phyloP scores from a whole-genome alignment of 2,113 vertebrate species.

The Meles meles region DNA sequence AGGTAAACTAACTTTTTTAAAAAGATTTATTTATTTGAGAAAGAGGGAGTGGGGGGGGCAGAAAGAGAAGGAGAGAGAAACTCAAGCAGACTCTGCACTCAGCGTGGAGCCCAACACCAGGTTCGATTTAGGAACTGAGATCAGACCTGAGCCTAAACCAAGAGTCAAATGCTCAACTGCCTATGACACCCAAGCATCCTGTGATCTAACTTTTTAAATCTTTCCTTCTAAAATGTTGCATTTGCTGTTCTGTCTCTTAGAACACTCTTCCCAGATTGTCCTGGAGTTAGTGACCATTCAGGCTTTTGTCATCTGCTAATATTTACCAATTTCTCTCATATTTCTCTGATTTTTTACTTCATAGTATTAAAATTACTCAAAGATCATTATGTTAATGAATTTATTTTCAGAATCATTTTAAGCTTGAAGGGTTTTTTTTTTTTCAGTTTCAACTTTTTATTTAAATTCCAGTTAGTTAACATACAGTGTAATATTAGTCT shows the following conservation, averaged over 20 bases:
- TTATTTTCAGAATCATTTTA: background rate
- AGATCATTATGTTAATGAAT: background rate
- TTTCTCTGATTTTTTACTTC: background rate
- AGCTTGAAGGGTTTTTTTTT: background rate
- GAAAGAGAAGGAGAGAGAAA: background rate
- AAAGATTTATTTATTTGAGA: background rate
- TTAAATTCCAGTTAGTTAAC: background rate
- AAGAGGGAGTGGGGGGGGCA: background rate
- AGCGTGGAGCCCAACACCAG: background rate
- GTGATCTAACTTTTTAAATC: background rate
- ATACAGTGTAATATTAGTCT: background rate
- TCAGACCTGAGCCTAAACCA: background rate
- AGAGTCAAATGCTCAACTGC: background rate
- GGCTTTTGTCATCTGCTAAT: background rate
- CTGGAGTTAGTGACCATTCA: background rate
- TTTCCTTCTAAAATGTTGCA: background rate
- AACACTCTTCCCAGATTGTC: background rate
- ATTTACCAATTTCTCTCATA: background rate
- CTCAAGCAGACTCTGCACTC: background rate
- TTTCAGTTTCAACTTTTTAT: background rate
- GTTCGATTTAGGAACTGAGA: background rate
- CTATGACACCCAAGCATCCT: background rate
- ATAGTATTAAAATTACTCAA: background rate
- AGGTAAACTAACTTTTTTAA: background rate
- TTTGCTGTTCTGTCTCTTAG: background rate